These are phyloP conservation scores for Synaphobranchus kaupii DNA, from an alignment of 2,797 vertebrate genomes.

Conservation along the genomic window DNA sequence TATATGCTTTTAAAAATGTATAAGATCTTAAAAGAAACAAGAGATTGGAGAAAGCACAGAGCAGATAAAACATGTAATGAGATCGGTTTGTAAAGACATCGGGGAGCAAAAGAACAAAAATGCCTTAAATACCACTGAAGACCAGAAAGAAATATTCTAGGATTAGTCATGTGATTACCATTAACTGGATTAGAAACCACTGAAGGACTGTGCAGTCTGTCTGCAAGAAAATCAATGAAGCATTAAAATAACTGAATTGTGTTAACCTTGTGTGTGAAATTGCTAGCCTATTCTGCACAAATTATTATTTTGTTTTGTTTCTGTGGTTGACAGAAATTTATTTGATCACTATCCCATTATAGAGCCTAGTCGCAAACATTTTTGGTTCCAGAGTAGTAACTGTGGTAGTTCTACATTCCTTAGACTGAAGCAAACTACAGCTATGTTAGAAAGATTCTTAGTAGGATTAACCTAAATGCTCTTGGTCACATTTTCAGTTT, in stretches of 20 bases:
- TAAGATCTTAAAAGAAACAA: not conserved
- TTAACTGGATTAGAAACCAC: constrained; percentile 51
- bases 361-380: not conserved
- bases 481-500: not conserved
- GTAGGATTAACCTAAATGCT: constrained; percentile 2
- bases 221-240: constrained; percentile 19
- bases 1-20: not conserved
- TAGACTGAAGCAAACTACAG: constrained; percentile 5
- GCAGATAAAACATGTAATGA: constrained; percentile 21
- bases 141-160: constrained; percentile 54
- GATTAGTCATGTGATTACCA: constrained; percentile 68
- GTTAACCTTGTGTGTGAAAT: not conserved
- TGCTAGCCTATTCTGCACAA: not conserved
- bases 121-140: constrained; percentile 65
- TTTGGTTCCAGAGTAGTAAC: not conserved
- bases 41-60: not conserved
- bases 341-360: not conserved
- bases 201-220: constrained; percentile 7
- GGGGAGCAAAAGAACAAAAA: constrained; percentile 56
- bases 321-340: not conserved
- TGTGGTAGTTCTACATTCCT: not conserved
- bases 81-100: constrained; percentile 44
- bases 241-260: not conserved
- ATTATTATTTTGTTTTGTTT: not conserved
- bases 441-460: not conserved